These are phyloP conservation scores for Scaptomyza caliginosa DNA, from an alignment of 2,888 invertebrate species.

Conservation along the genomic window DNA sequence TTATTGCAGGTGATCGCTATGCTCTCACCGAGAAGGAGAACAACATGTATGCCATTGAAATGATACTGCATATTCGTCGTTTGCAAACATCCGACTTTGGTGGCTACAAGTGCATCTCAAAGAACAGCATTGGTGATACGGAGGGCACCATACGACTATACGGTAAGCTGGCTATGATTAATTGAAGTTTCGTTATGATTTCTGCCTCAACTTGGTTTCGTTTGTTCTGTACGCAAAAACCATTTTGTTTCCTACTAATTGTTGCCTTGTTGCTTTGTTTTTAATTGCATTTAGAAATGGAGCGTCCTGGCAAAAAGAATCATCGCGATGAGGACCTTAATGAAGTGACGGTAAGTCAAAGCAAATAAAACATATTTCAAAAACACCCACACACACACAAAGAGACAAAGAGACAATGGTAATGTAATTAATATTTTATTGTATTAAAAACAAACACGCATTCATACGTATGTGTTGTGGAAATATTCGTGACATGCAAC, in stretches of 20 bases:
- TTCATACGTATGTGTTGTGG: neutral
- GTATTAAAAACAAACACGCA: neutral
- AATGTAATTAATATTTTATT: neutral
- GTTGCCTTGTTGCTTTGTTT: neutral
- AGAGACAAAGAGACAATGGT: neutral
- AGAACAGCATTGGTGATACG: constrained; percentile 95
- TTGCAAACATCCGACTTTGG: constrained; percentile 91
- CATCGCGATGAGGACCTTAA: constrained; percentile 85
- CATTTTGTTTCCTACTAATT: too few relatives aligned
- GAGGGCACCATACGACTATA: constrained; percentile 95
- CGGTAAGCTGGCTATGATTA: constrained; percentile 88
- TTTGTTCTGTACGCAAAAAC: too few relatives aligned
- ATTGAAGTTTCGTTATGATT: too few relatives aligned
- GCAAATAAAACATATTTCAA: neutral
- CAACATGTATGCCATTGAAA: constrained; percentile 93
- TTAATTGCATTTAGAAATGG: constrained; percentile 78
- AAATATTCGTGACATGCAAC: neutral
- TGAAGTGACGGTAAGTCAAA: constrained; percentile 83
- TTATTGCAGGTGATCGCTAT: constrained; percentile 94
- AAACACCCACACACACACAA: too few relatives aligned
- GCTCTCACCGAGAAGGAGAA: constrained; percentile 91
- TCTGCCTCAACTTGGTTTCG: neutral
- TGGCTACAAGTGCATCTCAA: constrained; percentile 95
- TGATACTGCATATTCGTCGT: constrained; percentile 90
- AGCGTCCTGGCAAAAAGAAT: constrained; percentile 83